Conservation (phyloP, 2,113 vertebrate species). For the Corvus hawaiiensis region DNA sequence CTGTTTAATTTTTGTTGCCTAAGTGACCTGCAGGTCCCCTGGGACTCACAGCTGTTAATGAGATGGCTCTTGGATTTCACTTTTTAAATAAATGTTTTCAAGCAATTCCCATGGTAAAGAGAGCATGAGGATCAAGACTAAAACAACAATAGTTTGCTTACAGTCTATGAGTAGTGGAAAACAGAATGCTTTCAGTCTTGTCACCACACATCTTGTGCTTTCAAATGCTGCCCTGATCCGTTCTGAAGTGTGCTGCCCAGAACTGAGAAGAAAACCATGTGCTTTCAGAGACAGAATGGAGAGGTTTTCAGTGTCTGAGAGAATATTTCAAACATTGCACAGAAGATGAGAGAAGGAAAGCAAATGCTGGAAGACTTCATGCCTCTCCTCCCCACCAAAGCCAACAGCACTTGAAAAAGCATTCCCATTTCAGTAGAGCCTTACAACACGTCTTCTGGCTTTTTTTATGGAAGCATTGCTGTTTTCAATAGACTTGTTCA, state of each 20-base stretch:
- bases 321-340: neutral
- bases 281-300: neutral
- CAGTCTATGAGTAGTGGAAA: neutral
- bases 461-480: neutral
- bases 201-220: neutral
- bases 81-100: neutral
- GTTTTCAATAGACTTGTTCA: neutral
- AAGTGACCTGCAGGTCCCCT: neutral
- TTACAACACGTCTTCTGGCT: neutral
- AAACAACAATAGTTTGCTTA: neutral
- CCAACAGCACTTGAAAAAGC: neutral
- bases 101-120: neutral
- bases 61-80: neutral
- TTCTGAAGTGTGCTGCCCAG: neutral
- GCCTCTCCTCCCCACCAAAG: neutral
- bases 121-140: neutral
- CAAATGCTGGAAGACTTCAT: neutral
- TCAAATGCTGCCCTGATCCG: neutral
- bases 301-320: neutral
- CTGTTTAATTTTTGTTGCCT: neutral
- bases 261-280: neutral
- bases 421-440: neutral
- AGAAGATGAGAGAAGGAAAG: neutral
- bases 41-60: neutral
- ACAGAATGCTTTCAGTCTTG: neutral